Conservation (phyloP, 2,888 invertebrate genomes). For the Tortrix viridana region DNA sequence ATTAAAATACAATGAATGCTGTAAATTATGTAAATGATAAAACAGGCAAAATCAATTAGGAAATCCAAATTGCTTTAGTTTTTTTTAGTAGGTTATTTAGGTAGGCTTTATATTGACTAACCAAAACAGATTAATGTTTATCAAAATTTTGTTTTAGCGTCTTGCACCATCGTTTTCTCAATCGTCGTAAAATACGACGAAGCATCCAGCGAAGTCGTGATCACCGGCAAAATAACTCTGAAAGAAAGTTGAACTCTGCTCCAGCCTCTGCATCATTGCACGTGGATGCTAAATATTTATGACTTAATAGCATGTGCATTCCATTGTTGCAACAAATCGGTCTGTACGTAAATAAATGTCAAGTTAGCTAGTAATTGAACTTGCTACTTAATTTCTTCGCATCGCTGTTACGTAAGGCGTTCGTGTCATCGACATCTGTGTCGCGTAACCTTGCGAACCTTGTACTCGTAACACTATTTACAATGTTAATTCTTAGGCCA, state of each 20-base stretch:
- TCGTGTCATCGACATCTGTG: constrained; percentile 49
- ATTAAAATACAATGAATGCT: too few relatives aligned
- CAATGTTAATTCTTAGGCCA: constrained; percentile 36
- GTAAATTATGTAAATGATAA: too few relatives aligned
- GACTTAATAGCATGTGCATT: background rate
- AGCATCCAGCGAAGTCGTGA: background rate
- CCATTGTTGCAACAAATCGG: too few relatives aligned
- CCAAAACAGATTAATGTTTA: constrained; percentile 13
- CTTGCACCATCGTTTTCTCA: constrained; percentile 11
- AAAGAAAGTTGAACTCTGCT: background rate
- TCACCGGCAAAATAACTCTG: background rate
- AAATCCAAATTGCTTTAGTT: too few relatives aligned
- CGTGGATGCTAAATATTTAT: constrained; percentile 7
- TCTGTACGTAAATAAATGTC: background rate
- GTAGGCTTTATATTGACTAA: constrained; percentile 4
- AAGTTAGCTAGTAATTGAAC: constrained; percentile 22
- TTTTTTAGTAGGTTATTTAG: too few relatives aligned
- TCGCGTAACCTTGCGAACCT: constrained; percentile 57
- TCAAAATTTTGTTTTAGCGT: background rate
- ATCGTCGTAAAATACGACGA: constrained; percentile 17
- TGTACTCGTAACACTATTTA: constrained; percentile 51
- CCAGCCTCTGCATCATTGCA: constrained; percentile 4
- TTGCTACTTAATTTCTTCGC: constrained; percentile 24
- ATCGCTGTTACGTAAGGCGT: constrained; percentile 22
- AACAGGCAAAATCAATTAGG: too few relatives aligned